Evolutionary conservation across 1,140 invertebrate species (phyloP).

Genomic region (Yoshiicerus persimilis): DNA sequence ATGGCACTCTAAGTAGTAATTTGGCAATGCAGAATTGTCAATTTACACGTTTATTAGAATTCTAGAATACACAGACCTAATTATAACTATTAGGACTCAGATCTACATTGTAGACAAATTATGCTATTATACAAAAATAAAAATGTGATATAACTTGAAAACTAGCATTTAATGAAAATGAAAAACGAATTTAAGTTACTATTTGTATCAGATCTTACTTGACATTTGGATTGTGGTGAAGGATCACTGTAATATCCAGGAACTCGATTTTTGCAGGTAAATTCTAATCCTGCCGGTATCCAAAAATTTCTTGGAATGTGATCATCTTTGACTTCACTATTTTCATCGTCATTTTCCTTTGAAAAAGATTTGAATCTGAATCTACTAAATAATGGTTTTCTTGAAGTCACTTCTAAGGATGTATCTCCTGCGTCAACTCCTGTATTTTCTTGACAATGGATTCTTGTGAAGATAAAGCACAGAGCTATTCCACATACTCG

Average conservation of each 20-base stretch:
- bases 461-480: background rate
- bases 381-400: background rate
- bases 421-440: background rate
- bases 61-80: too few species aligned
- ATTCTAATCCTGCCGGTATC: conserved; percentile 34
- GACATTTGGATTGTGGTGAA: background rate
- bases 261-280: conserved; percentile 35
- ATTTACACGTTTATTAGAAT: too few species aligned
- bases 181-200: too few species aligned
- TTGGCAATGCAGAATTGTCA: too few species aligned
- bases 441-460: background rate
- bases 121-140: too few species aligned
- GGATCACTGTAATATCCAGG: conserved; percentile 40
- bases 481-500: background rate
- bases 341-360: background rate
- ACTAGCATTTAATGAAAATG: too few species aligned
- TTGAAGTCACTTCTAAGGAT: background rate
- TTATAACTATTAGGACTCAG: too few species aligned
- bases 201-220: conserved; percentile 9
- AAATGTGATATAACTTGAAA: too few species aligned
- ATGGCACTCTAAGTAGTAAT: too few species aligned
- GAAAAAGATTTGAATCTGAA: background rate
- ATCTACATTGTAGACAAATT: too few species aligned
- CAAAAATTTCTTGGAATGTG: background rate
- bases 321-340: background rate